These are phyloP conservation scores for Copidosoma floridanum DNA, from an alignment of 1,140 invertebrate genomes.

Conservation along the genomic window DNA sequence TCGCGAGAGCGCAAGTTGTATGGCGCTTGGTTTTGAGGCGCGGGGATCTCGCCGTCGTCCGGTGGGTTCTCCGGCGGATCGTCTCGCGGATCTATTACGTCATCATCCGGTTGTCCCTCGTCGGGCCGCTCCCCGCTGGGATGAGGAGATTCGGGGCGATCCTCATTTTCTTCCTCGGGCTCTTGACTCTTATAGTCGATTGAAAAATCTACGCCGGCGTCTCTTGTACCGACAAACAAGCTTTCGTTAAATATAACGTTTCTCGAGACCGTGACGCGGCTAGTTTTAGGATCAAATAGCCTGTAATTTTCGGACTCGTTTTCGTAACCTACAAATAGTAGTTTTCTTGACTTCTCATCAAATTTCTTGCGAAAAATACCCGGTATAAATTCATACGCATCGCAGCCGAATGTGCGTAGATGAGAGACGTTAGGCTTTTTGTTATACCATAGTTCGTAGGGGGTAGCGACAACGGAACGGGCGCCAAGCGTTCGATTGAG, in stretches of 20 bases:
- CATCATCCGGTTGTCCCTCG: background rate
- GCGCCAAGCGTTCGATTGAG: background rate
- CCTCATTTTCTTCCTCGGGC: no score
- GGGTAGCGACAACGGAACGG: background rate
- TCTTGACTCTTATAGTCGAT: no score
- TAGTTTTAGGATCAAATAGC: constrained; percentile 8
- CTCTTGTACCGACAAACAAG: background rate
- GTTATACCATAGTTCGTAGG: background rate
- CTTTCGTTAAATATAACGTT: constrained; percentile 21
- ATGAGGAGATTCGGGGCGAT: background rate
- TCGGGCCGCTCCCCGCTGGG: background rate
- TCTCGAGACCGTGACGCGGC: background rate
- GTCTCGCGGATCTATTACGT: no score
- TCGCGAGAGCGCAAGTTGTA: background rate
- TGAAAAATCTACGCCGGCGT: background rate
- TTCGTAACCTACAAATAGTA: constrained; percentile 27
- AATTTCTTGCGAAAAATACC: constrained; percentile 23
- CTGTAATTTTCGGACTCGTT: no score
- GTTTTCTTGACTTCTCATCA: constrained; percentile 24
- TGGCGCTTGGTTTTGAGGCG: background rate
- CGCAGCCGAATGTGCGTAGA: constrained; percentile 14
- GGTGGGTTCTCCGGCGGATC: constrained; percentile 5
- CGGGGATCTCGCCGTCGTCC: background rate
- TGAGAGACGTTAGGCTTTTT: constrained; percentile 5
- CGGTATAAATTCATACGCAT: constrained; percentile 17